Conservation (phyloP, 2,888 invertebrate species). For the Xanthia icteritia region DNA sequence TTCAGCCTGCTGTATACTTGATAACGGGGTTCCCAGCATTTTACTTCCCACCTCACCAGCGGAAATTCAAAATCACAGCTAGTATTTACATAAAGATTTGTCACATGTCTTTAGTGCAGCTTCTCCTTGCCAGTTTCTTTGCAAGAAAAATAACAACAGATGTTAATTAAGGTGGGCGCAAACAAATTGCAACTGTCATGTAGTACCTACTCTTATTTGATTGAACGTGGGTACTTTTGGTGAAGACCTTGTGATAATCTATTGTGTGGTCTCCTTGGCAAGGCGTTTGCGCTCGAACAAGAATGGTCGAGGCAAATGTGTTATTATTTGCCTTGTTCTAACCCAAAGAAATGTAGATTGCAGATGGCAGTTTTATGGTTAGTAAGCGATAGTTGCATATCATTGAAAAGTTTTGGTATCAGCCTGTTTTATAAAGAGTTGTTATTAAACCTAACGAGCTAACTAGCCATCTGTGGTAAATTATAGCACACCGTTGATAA, state of each 20-base stretch:
- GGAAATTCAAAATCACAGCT: not conserved
- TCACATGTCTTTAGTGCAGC: slow-evolving; percentile 40
- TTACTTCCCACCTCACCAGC: not conserved
- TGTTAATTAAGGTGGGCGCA: slow-evolving; percentile 75
- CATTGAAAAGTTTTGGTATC: too few relatives aligned
- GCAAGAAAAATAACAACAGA: not conserved
- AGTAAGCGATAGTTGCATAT: too few relatives aligned
- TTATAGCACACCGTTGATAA: not conserved
- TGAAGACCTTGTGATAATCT: slow-evolving; percentile 82
- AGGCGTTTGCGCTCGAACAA: slow-evolving; percentile 68
- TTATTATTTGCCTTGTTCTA: slow-evolving; percentile 61
- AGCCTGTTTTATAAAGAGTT: not conserved
- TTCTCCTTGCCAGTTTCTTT: slow-evolving; percentile 44
- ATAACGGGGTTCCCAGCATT: not conserved
- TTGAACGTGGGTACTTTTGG: slow-evolving; percentile 84
- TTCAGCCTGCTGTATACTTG: not conserved
- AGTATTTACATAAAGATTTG: slow-evolving; percentile 28
- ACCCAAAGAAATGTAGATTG: slow-evolving; percentile 3
- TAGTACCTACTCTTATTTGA: slow-evolving; percentile 67
- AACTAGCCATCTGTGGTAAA: not conserved
- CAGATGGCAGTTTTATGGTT: not conserved
- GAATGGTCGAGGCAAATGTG: slow-evolving; percentile 68
- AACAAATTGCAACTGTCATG: slow-evolving; percentile 80
- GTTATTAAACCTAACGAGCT: not conserved
- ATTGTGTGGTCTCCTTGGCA: slow-evolving; percentile 80